phyloP scores from a whole-genome alignment of 2,113 vertebrate species.

The Sakesphorus luctuosus region DNA sequence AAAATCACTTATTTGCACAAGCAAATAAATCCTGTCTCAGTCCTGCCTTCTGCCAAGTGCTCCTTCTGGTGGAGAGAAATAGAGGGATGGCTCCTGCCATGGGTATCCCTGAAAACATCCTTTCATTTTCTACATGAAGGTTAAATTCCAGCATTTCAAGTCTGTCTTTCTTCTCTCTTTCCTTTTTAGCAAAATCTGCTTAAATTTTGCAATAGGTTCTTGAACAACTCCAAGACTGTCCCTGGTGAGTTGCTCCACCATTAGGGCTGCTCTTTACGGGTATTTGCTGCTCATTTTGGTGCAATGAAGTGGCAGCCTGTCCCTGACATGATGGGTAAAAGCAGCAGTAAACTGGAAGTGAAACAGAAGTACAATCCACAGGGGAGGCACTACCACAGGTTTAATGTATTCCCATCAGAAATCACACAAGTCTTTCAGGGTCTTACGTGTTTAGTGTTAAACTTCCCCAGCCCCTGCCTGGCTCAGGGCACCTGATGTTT shows the following conservation, averaged over 20 bases:
- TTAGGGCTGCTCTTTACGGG: conserved; percentile 56
- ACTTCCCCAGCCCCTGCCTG: not conserved
- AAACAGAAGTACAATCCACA: conserved; percentile 68
- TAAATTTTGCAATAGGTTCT: conserved; percentile 59
- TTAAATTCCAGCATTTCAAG: not conserved
- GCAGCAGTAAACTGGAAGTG: conserved; percentile 68
- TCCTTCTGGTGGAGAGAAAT: not conserved
- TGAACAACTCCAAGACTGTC: conserved; percentile 27
- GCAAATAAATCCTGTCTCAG: not conserved
- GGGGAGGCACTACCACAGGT: conserved; percentile 56
- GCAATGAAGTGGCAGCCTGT: conserved; percentile 60
- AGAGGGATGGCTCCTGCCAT: not conserved
- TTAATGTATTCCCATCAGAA: conserved; percentile 70
- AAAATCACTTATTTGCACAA: not conserved
- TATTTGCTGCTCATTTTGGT: conserved; percentile 54
- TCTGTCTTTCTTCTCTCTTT: not conserved
- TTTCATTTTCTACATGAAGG: not conserved
- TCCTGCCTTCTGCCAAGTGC: not conserved
- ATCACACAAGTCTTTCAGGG: conserved; percentile 51
- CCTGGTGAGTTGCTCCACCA: conserved; percentile 50
- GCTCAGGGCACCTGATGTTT: conserved; percentile 24
- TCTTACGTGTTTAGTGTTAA: conserved; percentile 36
- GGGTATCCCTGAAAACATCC: not conserved
- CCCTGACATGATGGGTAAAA: conserved; percentile 58
- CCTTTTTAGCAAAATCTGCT: conserved; percentile 56